phyloP scores from a whole-genome alignment of 2,113 vertebrate species.

The Apaloderma vittatum region DNA sequence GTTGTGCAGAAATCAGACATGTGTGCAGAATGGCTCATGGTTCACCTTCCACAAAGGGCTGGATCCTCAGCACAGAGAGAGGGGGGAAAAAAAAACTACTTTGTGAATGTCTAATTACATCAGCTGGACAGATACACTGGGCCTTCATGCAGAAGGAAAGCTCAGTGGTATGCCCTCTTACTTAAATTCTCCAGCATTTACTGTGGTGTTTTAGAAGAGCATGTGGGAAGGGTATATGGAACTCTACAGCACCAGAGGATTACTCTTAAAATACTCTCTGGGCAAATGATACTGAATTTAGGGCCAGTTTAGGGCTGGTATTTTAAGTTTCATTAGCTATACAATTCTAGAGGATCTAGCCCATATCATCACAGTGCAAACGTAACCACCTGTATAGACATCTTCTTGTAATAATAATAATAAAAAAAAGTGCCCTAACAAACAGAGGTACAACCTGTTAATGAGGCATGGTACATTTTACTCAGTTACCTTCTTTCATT shows the following conservation, averaged over 20 bases:
- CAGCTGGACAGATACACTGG: neutral
- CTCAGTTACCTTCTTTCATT: neutral
- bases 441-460: slow-evolving; percentile 58
- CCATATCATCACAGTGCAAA: slow-evolving; percentile 73
- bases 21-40: neutral
- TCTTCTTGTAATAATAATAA: slow-evolving; percentile 43
- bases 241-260: slow-evolving; percentile 50
- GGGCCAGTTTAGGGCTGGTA: neutral
- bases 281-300: slow-evolving; percentile 4
- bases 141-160: neutral
- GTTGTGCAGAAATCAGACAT: slow-evolving; percentile 5
- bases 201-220: neutral
- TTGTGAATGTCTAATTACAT: neutral
- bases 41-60: neutral
- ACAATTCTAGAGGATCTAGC: slow-evolving; percentile 18
- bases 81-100: neutral
- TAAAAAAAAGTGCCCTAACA: slow-evolving; percentile 47
- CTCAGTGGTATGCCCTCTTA: neutral
- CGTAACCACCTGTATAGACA: slow-evolving; percentile 23
- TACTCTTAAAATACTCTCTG: slow-evolving; percentile 15
- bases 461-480: neutral
- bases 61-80: neutral
- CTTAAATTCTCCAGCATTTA: neutral
- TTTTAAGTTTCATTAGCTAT: slow-evolving; percentile 10
- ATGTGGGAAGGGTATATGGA: neutral